These are phyloP conservation scores for Pipistrellus nathusii DNA, from an alignment of 2,797 vertebrate species.

Conservation along the genomic window DNA sequence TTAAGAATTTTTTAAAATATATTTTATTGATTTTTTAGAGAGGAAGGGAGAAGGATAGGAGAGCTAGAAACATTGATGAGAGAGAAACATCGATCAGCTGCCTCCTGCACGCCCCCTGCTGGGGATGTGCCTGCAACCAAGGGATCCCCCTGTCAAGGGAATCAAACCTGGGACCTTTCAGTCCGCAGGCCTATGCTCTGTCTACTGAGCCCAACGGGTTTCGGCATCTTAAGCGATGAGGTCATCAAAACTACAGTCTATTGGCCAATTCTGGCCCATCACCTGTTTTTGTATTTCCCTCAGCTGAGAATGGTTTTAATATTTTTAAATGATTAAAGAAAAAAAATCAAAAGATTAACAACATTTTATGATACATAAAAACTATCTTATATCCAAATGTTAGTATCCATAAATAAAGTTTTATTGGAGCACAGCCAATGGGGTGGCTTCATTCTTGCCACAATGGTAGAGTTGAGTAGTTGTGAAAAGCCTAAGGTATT, in stretches of 20 bases:
- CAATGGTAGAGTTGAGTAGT: background rate
- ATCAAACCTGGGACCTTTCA: no score
- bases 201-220: no score
- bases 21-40: no score
- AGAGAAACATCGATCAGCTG: no score
- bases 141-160: no score
- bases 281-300: background rate
- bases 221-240: background rate
- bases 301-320: background rate
- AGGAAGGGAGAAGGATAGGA: no score
- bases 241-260: background rate
- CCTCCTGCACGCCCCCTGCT: no score
- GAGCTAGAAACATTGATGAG: no score
- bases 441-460: background rate
- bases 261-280: background rate
- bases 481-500: slow-evolving; percentile 7
- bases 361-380: slow-evolving; percentile 35
- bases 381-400: slow-evolving; percentile 35
- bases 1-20: background rate
- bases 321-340: background rate
- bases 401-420: slow-evolving; percentile 22
- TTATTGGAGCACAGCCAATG: background rate
- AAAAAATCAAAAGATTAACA: background rate
- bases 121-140: no score
- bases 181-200: no score